Conservation (phyloP, 2,888 invertebrate genomes). For the Callinectes sapidus region DNA sequence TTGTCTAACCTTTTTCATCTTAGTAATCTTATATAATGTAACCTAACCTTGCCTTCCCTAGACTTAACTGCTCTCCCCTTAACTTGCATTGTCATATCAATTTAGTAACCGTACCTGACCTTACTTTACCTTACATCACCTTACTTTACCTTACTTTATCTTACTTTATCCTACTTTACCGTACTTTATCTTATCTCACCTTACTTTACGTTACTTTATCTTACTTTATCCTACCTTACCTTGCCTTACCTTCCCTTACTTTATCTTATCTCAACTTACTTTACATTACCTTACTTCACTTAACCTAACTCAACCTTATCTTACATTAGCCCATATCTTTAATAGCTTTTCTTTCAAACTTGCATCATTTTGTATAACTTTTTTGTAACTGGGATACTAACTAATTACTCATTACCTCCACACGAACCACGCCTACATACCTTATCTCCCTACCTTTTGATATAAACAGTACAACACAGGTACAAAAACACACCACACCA, state of each 20-base stretch:
- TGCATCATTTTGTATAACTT: too few species aligned
- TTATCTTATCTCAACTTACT: not conserved
- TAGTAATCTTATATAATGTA: not conserved
- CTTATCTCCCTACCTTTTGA: too few species aligned
- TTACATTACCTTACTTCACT: not conserved
- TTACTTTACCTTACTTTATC: not conserved
- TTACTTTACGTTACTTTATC: not conserved
- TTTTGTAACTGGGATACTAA: too few species aligned
- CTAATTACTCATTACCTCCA: too few species aligned
- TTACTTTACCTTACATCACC: not conserved
- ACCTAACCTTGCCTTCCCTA: not conserved
- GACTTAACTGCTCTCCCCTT: not conserved
- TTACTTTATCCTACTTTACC: too few species aligned
- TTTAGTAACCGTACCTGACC: not conserved
- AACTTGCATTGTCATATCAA: not conserved
- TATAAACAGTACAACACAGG: too few species aligned
- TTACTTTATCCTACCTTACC: not conserved
- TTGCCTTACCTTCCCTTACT: conserved; percentile 1
- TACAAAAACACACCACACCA: not conserved
- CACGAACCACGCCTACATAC: too few species aligned
- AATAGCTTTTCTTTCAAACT: too few species aligned
- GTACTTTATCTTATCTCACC: not conserved
- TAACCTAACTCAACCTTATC: not conserved
- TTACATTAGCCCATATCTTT: too few species aligned
- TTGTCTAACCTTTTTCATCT: not conserved